phyloP scores from a whole-genome alignment of 2,113 vertebrate species.

The Sialia sialis region DNA sequence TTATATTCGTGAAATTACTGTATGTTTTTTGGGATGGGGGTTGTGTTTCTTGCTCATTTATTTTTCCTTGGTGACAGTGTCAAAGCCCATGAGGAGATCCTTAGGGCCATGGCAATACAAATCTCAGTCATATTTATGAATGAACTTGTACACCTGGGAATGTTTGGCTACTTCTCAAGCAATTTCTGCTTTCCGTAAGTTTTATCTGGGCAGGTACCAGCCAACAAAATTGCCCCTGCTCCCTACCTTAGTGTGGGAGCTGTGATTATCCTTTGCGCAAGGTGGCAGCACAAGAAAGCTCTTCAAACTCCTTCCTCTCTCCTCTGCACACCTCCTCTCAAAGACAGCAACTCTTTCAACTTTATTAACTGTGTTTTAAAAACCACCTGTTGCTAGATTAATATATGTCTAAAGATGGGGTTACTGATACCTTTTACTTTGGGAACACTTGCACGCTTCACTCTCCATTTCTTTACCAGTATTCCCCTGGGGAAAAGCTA shows the following conservation, averaged over 20 bases:
- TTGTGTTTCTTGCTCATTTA: not conserved
- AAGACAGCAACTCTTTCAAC: not conserved
- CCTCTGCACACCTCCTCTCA: not conserved
- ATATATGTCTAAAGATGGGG: not conserved
- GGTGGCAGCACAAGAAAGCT: conserved; percentile 43
- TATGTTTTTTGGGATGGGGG: not conserved
- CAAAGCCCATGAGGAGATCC: not conserved
- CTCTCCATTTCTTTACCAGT: not conserved
- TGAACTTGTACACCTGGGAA: not conserved
- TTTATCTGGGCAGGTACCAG: not conserved
- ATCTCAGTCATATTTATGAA: not conserved
- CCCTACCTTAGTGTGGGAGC: not conserved
- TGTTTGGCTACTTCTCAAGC: not conserved
- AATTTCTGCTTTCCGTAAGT: not conserved
- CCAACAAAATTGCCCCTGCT: not conserved
- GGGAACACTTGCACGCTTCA: not conserved
- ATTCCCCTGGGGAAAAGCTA: not conserved
- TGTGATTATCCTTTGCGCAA: conserved; percentile 23
- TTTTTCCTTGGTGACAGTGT: not conserved
- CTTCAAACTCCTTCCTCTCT: not conserved
- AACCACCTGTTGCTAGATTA: not conserved
- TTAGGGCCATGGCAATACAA: not conserved
- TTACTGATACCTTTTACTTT: not conserved
- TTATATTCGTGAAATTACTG: too few species aligned
- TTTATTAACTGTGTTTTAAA: not conserved